Percentiles rank a stretch among this genome's conserved stretches.
phyloP scores from a whole-genome alignment of 2,797 vertebrate genomes.

The Streptopelia turtur region DNA sequence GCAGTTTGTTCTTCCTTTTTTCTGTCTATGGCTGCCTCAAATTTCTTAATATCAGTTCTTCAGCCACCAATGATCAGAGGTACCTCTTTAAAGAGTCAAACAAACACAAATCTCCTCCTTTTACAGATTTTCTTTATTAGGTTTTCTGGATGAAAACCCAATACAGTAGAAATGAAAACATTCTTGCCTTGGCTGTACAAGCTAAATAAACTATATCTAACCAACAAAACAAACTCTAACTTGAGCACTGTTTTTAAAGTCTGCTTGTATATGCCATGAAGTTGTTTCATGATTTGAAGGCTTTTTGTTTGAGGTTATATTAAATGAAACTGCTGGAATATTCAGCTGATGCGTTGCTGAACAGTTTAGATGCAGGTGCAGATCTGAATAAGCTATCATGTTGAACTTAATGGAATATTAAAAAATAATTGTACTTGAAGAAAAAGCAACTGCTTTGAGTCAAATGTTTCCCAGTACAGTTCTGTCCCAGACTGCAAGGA shows the following conservation, averaged over 20 bases:
- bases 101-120: not conserved
- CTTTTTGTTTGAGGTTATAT: not conserved
- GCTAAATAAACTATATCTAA: not conserved
- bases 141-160: constrained; percentile 6
- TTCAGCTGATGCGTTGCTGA: not conserved
- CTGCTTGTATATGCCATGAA: not conserved
- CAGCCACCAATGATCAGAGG: not conserved
- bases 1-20: not conserved
- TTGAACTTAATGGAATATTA: not conserved
- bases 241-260: not conserved
- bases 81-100: not conserved
- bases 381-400: not conserved
- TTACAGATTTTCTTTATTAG: not conserved
- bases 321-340: not conserved
- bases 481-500: not conserved
- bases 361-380: not conserved
- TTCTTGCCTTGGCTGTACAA: not conserved
- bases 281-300: not conserved
- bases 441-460: not conserved
- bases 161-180: constrained; percentile 8
- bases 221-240: not conserved
- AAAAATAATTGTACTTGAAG: not conserved
- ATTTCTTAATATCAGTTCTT: not conserved
- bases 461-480: not conserved
- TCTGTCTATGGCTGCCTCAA: not conserved